Conservation (phyloP, 2,113 vertebrate genomes). For the Anhinga anhinga region DNA sequence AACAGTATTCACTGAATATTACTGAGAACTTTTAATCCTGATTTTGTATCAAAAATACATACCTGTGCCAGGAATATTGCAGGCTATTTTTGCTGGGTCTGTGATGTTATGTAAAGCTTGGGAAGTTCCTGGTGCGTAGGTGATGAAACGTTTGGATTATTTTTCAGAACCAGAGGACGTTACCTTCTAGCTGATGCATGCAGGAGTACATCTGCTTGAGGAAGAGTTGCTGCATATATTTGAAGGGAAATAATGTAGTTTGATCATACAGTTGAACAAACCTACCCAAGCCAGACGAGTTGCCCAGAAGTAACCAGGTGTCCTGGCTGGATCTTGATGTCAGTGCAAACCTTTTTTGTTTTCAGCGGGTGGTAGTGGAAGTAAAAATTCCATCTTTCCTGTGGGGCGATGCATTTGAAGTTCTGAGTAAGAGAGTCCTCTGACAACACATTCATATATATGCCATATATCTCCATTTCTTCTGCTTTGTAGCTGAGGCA, state of each 20-base stretch:
- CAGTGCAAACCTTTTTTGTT: neutral
- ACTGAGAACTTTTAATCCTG: neutral
- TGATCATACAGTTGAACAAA: neutral
- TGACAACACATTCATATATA: neutral
- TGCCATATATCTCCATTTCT: neutral
- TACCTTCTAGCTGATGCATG: neutral
- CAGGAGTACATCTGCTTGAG: neutral
- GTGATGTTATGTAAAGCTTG: accelerated
- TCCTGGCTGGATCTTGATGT: neutral
- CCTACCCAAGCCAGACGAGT: neutral
- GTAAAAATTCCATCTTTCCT: neutral
- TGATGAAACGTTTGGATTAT: neutral
- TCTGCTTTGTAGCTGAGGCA: neutral
- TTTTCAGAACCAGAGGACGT: neutral
- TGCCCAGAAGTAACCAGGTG: neutral
- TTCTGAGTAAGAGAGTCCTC: neutral
- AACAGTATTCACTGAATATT: neutral
- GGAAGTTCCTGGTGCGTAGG: neutral
- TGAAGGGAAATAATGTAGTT: neutral
- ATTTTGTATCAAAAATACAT: neutral
- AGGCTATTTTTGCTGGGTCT: neutral
- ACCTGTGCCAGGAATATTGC: neutral
- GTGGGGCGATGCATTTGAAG: neutral
- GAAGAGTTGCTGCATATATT: neutral
- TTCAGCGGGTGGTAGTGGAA: neutral